Conservation (phyloP, 30 jellyfish, hydroid and myxozoan genomes). For the Aurelia coerulea region DNA sequence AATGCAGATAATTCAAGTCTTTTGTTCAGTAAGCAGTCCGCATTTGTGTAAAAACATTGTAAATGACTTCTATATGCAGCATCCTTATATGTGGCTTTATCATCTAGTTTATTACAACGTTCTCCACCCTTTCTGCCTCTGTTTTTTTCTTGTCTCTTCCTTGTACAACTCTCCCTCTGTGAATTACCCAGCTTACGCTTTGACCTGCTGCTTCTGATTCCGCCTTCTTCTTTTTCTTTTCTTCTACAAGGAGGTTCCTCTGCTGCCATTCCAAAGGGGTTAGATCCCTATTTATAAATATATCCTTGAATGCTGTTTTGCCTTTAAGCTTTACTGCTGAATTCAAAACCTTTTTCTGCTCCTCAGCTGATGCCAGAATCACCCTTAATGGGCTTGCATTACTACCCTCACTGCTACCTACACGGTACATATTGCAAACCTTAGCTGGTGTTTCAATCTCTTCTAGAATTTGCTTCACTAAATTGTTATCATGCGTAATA, state of each 20-base stretch:
- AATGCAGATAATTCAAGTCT: constrained; percentile 30
- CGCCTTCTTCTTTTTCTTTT: constrained; percentile 32
- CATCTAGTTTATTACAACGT: not conserved
- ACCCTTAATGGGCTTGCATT: constrained; percentile 35
- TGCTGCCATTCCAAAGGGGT: too few species aligned
- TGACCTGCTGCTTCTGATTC: constrained; percentile 50
- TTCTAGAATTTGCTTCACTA: constrained; percentile 30
- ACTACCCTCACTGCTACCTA: constrained; percentile 21
- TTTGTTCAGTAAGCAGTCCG: constrained; percentile 35
- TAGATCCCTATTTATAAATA: too few species aligned
- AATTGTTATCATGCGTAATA: constrained; percentile 23
- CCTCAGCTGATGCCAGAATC: constrained; percentile 36
- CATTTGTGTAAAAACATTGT: constrained; percentile 42
- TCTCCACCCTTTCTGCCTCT: too few species aligned
- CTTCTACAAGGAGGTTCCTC: not conserved
- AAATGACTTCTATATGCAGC: constrained; percentile 20
- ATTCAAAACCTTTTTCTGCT: constrained; percentile 24
- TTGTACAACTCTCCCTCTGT: constrained; percentile 30
- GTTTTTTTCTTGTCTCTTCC: constrained; percentile 26
- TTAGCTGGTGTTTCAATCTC: constrained; percentile 32
- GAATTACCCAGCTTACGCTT: constrained; percentile 43
- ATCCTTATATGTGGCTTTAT: constrained; percentile 25
- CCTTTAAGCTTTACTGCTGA: constrained; percentile 34
- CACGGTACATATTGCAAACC: constrained; percentile 35
- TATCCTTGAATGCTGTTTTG: constrained; percentile 5